These are phyloP conservation scores for Muscicapa comitata DNA, from an alignment of 2,797 vertebrate species.

Conservation along the genomic window DNA sequence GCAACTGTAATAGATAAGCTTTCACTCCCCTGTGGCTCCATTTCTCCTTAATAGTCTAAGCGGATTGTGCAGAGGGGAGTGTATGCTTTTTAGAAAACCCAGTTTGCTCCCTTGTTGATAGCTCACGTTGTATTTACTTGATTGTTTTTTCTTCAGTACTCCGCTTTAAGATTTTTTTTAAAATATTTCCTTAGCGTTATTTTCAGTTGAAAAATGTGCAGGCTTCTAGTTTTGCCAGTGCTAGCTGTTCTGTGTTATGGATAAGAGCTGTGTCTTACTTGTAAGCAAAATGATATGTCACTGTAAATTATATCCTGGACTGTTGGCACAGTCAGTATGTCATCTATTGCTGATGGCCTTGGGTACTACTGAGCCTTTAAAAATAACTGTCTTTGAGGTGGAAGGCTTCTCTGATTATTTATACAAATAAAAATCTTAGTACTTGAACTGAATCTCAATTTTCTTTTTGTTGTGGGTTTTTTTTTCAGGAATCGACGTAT, in stretches of 20 bases:
- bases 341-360: background rate
- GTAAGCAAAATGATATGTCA: background rate
- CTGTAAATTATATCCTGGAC: background rate
- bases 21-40: background rate
- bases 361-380: background rate
- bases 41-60: background rate
- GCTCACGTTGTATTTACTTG: background rate
- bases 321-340: background rate
- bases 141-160: background rate
- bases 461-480: constrained; percentile 14
- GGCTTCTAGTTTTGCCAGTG: background rate
- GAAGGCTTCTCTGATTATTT: background rate
- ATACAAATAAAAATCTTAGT: background rate
- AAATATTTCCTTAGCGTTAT: background rate
- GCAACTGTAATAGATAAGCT: background rate
- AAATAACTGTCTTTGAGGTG: background rate
- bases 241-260: background rate
- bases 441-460: background rate
- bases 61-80: rapidly evolving
- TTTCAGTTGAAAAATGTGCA: background rate
- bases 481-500: constrained; percentile 94
- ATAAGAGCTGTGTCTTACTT: background rate
- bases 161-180: background rate
- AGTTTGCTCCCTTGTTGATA: background rate
- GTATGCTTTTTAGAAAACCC: background rate